Evolutionary conservation across 2,888 invertebrate genomes (phyloP).

Genomic region (Erannis defoliaria): DNA sequence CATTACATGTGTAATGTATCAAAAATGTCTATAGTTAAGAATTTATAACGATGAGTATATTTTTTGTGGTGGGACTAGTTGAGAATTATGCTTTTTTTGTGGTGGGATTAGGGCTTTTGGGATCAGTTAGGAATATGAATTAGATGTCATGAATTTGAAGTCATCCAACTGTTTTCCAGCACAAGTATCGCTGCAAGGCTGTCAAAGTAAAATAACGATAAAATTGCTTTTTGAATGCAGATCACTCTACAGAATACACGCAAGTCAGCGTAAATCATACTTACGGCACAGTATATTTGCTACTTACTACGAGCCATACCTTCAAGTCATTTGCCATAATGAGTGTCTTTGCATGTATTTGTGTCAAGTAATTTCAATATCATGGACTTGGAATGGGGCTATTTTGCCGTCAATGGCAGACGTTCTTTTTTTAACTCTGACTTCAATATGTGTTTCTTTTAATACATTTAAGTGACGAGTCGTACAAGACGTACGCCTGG

Average conservation of each 20-base stretch:
- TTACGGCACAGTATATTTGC: conserved; percentile 2
- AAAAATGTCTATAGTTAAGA: too few relatives aligned
- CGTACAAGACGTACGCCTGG: too few relatives aligned
- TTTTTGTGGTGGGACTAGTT: too few relatives aligned
- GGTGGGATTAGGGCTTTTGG: too few relatives aligned
- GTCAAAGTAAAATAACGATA: conserved; percentile 45
- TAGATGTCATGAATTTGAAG: too few relatives aligned
- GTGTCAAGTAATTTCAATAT: conserved; percentile 33
- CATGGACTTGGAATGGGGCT: conserved; percentile 22
- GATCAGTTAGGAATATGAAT: too few relatives aligned
- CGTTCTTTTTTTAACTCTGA: conserved; percentile 3
- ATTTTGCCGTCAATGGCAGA: conserved; percentile 8
- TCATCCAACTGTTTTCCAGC: conserved; percentile 25
- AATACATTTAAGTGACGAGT: too few relatives aligned
- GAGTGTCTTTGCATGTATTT: conserved; percentile 31
- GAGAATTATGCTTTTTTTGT: too few relatives aligned
- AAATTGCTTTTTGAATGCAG: conserved; percentile 43
- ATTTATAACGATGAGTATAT: too few relatives aligned
- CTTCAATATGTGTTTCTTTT: too few relatives aligned
- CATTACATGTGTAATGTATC: too few relatives aligned
- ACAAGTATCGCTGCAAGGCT: conserved; percentile 38
- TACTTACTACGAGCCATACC: conserved; percentile 12
- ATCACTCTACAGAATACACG: conserved; percentile 14
- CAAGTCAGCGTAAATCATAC: conserved; percentile 9
- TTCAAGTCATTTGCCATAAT: conserved; percentile 43